phyloP scores from a whole-genome alignment of 2,888 invertebrate genomes.

The Lithophane socia region DNA sequence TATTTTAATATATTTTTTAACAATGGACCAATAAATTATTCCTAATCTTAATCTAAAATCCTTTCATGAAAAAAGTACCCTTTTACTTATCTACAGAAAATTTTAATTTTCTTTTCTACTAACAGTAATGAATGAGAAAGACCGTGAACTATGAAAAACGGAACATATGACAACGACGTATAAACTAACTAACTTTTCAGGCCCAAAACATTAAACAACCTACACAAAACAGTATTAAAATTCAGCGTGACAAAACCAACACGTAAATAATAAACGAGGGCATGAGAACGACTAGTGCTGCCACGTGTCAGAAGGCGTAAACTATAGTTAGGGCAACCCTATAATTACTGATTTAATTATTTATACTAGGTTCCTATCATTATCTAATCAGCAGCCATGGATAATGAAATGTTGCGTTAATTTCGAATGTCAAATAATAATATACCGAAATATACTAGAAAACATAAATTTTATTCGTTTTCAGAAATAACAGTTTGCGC shows the following conservation, averaged over 20 bases:
- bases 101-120: neutral
- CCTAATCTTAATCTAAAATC: neutral
- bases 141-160: neutral
- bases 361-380: neutral
- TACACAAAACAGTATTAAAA: slow-evolving; percentile 32
- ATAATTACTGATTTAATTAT: slow-evolving; percentile 10
- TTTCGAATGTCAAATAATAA: slow-evolving; percentile 9
- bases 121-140: neutral
- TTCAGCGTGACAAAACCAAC: slow-evolving; percentile 37
- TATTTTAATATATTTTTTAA: no score
- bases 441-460: neutral
- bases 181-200: slow-evolving; percentile 7
- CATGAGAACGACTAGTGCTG: slow-evolving; percentile 3
- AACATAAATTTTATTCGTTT: neutral
- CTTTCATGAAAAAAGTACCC: neutral
- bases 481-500: neutral
- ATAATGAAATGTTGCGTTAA: neutral
- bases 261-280: slow-evolving; percentile 32
- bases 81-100: neutral
- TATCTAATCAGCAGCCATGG: neutral
- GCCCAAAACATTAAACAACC: slow-evolving; percentile 6
- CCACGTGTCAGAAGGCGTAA: neutral
- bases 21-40: no score
- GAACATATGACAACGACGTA: neutral
- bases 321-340: neutral